These are phyloP conservation scores for Rhinatrema bivittatum DNA, from an alignment of 2,797 vertebrate genomes.

Conservation along the genomic window DNA sequence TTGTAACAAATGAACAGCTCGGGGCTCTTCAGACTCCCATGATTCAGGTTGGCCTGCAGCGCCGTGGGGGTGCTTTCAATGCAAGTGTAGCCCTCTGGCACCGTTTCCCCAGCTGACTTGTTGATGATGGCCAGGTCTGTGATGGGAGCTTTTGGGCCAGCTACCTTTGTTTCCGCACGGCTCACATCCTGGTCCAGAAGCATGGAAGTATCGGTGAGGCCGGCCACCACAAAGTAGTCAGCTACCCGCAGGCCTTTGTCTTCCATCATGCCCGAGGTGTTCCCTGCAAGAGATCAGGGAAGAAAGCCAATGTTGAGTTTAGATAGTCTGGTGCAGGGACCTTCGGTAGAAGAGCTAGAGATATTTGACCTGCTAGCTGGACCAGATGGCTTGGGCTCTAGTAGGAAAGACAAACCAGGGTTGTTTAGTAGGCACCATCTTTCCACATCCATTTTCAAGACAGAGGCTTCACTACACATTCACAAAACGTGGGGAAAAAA, in stretches of 20 bases:
- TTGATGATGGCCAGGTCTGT: constrained; percentile 90
- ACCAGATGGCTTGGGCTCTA: too few relatives aligned
- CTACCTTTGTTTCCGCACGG: constrained; percentile 79
- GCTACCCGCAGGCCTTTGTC: constrained; percentile 93
- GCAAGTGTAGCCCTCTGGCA: constrained; percentile 93
- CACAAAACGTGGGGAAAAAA: too few relatives aligned
- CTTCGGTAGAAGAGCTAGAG: too few relatives aligned
- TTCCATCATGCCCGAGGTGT: constrained; percentile 80
- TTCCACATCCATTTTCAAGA: too few relatives aligned
- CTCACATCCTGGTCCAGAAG: constrained; percentile 82
- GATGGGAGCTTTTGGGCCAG: constrained; percentile 88
- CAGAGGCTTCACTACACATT: too few relatives aligned
- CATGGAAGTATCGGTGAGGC: constrained; percentile 84
- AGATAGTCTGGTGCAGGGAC: too few relatives aligned
- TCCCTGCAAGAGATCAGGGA: constrained; percentile 38
- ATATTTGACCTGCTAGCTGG: too few relatives aligned
- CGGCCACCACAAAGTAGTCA: constrained; percentile 97
- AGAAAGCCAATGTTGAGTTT: too few relatives aligned
- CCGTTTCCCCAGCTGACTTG: constrained; percentile 82
- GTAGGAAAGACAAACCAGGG: too few relatives aligned
- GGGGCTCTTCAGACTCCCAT: constrained; percentile 93
- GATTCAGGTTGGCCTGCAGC: constrained; percentile 91
- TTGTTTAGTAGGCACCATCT: too few relatives aligned
- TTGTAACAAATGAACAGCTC: constrained; percentile 94
- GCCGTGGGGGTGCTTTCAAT: constrained; percentile 84